Base-by-base conservation (phyloP, 2,113 vertebrate species). In the Bos javanicus region DNA sequence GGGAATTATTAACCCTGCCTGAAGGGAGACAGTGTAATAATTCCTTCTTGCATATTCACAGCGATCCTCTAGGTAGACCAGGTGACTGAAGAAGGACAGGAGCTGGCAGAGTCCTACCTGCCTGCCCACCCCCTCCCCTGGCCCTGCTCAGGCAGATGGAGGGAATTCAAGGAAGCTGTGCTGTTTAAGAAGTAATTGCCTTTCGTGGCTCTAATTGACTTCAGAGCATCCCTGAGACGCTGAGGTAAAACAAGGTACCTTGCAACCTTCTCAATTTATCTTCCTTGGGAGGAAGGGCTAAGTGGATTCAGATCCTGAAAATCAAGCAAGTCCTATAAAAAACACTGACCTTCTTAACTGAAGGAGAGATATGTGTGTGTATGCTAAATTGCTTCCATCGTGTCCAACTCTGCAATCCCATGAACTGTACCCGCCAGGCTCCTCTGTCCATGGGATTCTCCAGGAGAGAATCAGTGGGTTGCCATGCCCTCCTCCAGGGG, bases 1-100 rank as follows among this genome's bases (percentile, higher is more conserved):
- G 97, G 95, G 95, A 97, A 88, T 97, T 94, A 74, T 74, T 93
- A 91, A 89, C 87, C 86, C 46, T 97, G 91, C 74, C 95, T 19
- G n/a, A 95, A 39, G 88, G 82, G 14, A 95, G 39, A 82, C 78
- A 94, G 92, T 48, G 15, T 71, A 97, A 95, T 98, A 91, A 97
- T 91, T 52, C 76, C 60, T 93, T 95, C 84, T 95, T 87, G 56
- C 21, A 71, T 91, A 95, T 89, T 95, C 87, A 93, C n/a, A 92
- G 14, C 21, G 54, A 78, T 83, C 81, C 90, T 95, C 83, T 59
- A 71, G 87, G 33, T 52, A 86, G 83, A 94, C 50, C 67, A 59
- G 62, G 52, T 12, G 62, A 96, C 36, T 54, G 36, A 30, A 33
- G 36, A 83, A 95, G 87, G 90, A 39, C 60, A 85, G 71, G 91